Conservation (phyloP, 2,888 invertebrate species). For the Nasonia oneida region DNA sequence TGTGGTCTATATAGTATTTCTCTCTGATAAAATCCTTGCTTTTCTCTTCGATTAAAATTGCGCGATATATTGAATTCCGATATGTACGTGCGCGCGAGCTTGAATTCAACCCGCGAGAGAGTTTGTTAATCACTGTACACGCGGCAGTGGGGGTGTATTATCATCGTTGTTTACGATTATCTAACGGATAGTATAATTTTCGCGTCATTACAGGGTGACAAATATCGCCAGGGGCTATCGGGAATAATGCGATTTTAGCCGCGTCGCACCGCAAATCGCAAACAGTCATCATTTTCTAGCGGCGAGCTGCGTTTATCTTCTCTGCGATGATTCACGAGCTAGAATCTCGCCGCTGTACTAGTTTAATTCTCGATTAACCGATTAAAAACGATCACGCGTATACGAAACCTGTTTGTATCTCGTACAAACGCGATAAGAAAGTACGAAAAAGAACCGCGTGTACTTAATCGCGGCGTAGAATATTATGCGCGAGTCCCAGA, state of each 20-base stretch:
- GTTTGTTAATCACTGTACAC: neutral
- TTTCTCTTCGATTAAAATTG: neutral
- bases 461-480: conserved; percentile 19
- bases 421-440: neutral
- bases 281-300: conserved; percentile 11
- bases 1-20: neutral
- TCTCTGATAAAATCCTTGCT: neutral
- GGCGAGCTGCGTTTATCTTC: neutral
- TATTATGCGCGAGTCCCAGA: conserved; percentile 33
- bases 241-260: neutral
- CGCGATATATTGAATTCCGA: neutral
- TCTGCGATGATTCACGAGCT: conserved; percentile 8
- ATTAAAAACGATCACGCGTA: no score
- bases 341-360: neutral
- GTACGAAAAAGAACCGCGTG: neutral
- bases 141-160: neutral
- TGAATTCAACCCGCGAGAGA: neutral
- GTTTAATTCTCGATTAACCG: neutral
- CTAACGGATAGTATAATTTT: neutral
- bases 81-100: neutral
- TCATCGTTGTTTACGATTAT: conserved; percentile 21
- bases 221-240: neutral
- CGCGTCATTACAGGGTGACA: neutral
- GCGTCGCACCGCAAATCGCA: neutral
- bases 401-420: no score